Conservation (phyloP, 1,140 invertebrate genomes). For the Cataglyphis hispanica region DNA sequence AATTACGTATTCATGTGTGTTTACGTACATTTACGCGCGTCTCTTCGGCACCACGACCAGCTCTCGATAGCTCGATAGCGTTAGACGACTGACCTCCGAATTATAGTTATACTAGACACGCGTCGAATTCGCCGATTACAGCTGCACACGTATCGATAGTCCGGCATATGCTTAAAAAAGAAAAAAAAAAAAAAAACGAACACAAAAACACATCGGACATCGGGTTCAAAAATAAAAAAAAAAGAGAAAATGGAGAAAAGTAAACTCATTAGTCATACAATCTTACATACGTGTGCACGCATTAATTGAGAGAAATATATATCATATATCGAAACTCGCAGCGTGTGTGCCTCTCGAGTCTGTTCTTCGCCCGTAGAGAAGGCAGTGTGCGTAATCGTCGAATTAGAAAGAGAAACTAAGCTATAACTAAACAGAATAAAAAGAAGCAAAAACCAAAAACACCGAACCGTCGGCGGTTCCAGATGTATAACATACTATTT, state of each 20-base stretch:
- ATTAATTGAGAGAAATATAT: slow-evolving; percentile 20
- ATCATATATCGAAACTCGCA: slow-evolving; percentile 66
- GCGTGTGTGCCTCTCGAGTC: slow-evolving; percentile 76
- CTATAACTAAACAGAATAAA: background rate
- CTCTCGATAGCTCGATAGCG: slow-evolving; percentile 84
- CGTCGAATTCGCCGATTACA: slow-evolving; percentile 72
- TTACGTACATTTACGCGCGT: slow-evolving; percentile 50
- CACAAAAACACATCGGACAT: background rate
- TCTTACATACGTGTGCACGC: background rate
- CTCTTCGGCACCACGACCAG: slow-evolving; percentile 80
- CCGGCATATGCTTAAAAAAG: slow-evolving; percentile 25
- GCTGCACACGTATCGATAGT: slow-evolving; percentile 63
- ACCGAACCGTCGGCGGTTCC: slow-evolving; percentile 2
- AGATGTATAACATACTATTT: slow-evolving; percentile 72
- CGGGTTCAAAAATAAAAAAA: background rate
- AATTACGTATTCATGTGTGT: slow-evolving; percentile 38
- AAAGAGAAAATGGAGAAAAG: background rate
- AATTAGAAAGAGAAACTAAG: slow-evolving; percentile 55
- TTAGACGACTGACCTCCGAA: slow-evolving; percentile 85
- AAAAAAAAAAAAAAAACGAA: slow-evolving; percentile 17
- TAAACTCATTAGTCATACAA: background rate
- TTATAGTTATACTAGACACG: slow-evolving; percentile 78
- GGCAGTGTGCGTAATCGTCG: slow-evolving; percentile 68
- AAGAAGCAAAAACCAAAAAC: background rate
- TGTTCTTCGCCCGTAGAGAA: slow-evolving; percentile 73